Evolutionary conservation across 2,797 vertebrate species (phyloP).

Genomic region (Varecia variegata): DNA sequence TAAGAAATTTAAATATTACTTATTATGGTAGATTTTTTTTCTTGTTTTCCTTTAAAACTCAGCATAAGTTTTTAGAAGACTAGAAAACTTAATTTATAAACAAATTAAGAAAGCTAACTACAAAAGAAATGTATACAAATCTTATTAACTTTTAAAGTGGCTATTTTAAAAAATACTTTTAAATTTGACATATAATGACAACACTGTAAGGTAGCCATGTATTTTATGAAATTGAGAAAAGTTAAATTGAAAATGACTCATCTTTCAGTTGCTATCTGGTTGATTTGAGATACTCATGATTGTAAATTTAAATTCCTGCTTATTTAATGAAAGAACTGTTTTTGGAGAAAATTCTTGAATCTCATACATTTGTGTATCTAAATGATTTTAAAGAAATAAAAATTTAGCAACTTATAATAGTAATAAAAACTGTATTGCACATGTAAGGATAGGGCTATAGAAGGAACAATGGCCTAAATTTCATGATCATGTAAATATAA

Average conservation of each 20-base stretch:
- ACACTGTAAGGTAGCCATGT: not conserved
- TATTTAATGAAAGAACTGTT: conserved; percentile 41
- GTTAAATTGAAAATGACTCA: conserved; percentile 30
- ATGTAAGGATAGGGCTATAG: not conserved
- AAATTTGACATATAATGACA: conserved; percentile 25
- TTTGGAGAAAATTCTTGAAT: not conserved
- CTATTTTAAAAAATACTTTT: conserved; percentile 46
- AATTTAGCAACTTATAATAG: not conserved
- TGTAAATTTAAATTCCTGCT: conserved; percentile 34
- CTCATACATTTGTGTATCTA: not conserved
- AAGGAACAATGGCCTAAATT: not conserved
- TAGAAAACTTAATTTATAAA: conserved; percentile 49
- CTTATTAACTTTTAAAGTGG: conserved; percentile 16
- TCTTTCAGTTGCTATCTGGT: conserved; percentile 27
- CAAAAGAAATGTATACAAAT: conserved; percentile 43
- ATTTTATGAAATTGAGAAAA: conserved; percentile 58
- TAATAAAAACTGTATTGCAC: not conserved
- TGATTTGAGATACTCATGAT: conserved; percentile 15
- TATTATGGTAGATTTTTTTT: conserved; percentile 27
- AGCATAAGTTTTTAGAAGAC: conserved; percentile 53
- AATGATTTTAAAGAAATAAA: conserved; percentile 55
- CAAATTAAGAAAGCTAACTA: conserved; percentile 28
- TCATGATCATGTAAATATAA: conserved; percentile 21
- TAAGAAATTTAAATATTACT: conserved; percentile 18
- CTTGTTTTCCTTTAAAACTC: conserved; percentile 2